phyloP scores from a whole-genome alignment of 2,888 invertebrate species.

The Selenia dentaria region DNA sequence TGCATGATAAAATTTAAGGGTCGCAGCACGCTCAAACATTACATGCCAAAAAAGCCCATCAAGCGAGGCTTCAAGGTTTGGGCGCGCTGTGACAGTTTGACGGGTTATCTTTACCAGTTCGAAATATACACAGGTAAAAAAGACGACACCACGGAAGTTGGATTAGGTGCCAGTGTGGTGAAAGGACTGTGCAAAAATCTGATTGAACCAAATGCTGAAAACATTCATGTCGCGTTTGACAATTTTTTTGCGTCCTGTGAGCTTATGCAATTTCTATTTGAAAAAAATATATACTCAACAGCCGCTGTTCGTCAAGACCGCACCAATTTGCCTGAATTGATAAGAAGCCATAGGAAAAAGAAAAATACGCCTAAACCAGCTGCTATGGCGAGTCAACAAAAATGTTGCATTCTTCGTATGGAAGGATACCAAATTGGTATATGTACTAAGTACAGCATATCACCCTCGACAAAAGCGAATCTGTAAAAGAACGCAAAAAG shows the following conservation, averaged over 20 bases:
- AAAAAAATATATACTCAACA: slow-evolving; percentile 22
- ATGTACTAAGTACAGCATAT: slow-evolving; percentile 18
- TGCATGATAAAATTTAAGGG: slow-evolving; percentile 6
- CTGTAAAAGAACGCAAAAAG: slow-evolving; percentile 22
- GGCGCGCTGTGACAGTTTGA: slow-evolving; percentile 1
- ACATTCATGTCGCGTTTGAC: slow-evolving; percentile 19
- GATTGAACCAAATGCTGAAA: slow-evolving; percentile 3
- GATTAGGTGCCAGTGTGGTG: slow-evolving; percentile 18
- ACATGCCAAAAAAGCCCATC: slow-evolving; percentile 8
- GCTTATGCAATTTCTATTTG: slow-evolving; percentile 16
- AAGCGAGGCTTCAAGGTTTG: slow-evolving; percentile 1
- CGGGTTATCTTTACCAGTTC: slow-evolving; percentile 2
- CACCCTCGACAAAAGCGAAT: slow-evolving; percentile 14
- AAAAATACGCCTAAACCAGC: slow-evolving; percentile 5
- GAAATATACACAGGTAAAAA: not conserved
- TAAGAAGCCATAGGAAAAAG: slow-evolving; percentile 16
- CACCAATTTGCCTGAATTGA: slow-evolving; percentile 14
- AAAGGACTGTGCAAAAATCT: slow-evolving; percentile 6
- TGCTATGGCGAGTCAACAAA: slow-evolving; percentile 19
- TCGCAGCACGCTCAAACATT: slow-evolving; percentile 5
- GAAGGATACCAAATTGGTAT: slow-evolving; percentile 23
- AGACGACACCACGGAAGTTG: not conserved
- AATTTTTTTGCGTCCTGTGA: slow-evolving; percentile 23
- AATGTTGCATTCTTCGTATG: slow-evolving; percentile 21
- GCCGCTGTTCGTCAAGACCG: slow-evolving; percentile 15